These are phyloP conservation scores for Leptinotarsa undecemlineata DNA, from an alignment of 1,140 invertebrate genomes.

Conservation along the genomic window DNA sequence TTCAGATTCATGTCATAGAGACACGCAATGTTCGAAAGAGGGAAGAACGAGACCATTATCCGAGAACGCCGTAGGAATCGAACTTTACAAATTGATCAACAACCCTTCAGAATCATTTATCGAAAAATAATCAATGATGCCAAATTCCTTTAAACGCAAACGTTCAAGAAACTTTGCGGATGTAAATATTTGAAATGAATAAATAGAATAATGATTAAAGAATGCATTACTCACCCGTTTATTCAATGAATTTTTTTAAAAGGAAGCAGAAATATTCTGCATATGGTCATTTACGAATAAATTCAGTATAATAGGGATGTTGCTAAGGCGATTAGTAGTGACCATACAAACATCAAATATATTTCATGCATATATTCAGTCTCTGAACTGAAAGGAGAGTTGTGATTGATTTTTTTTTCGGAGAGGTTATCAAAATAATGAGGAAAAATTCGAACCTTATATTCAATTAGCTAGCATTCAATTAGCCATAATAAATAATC, in stretches of 20 bases:
- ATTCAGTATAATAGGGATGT: not conserved
- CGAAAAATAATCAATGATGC: constrained; percentile 20
- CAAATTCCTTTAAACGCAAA: not conserved
- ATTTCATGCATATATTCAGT: not conserved
- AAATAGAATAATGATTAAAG: not conserved
- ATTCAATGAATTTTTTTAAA: not conserved
- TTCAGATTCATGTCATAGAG: constrained; percentile 56
- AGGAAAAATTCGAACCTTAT: no score
- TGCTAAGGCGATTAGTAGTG: not conserved
- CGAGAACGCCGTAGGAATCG: constrained; percentile 10
- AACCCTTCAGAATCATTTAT: constrained; percentile 9
- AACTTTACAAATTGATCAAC: constrained; percentile 25
- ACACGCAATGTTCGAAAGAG: constrained; percentile 52
- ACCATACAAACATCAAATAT: not conserved
- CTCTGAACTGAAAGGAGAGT: no score
- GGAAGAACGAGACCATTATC: constrained; percentile 26
- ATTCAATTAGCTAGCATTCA: no score
- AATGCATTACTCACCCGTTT: not conserved
- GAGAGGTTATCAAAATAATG: no score
- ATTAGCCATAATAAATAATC: no score
- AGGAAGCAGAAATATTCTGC: not conserved
- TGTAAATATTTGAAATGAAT: not conserved
- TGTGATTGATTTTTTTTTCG: no score
- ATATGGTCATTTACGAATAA: not conserved
- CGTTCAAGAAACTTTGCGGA: no score